Base-by-base conservation (phyloP, 2,797 vertebrate genomes). In the Leptatherina wallacei region DNA sequence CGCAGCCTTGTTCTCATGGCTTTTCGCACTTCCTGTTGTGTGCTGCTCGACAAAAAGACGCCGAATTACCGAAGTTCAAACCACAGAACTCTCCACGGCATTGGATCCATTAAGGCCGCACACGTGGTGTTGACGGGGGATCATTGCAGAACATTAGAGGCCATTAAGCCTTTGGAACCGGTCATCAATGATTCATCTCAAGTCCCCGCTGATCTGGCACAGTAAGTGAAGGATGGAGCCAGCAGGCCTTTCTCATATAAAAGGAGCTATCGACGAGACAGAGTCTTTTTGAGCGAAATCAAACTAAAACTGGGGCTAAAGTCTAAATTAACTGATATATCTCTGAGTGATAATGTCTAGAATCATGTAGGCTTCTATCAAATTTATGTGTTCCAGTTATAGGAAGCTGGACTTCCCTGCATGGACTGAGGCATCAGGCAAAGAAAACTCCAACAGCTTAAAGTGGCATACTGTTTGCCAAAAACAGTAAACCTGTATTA, bases 61-160 rank as follows among this genome's bases (percentile, higher is more conserved):
- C 81, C 83, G 90, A 95, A 93, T 93, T 91, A 94, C 90, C 81
- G 93, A 97, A 96, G 95, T 97, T 97, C 95, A 94, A 93, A 93
- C 93, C 93, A 90, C 94, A 94, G 93, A 95, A 97, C 92, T 95
- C 97, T 97, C 96, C 87, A 94, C 95, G 96, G 97, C 89, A 96
- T 91, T 90, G 88, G 96, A 95, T 93, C 87, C 97, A 98, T 98
- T 97, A 96, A 93, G 94, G 93, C 91, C 91, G 89, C 91, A 93
- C 91, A 93, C 92, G 93, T 75, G 95, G 95, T 96, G 95, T 95
- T 97, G 96, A 95, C 94, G 91, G 95, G 94, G 96, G 96, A 97
- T 98, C 97, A 98, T 98, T 98, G 98, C 95, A 93, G 95, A 95
- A 95, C 96, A 96, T 98, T 97, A 98, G 94, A 95, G 95, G 90